These are phyloP conservation scores for Psittacara wagleri DNA, from an alignment of 2,113 vertebrate species.

Conservation along the genomic window DNA sequence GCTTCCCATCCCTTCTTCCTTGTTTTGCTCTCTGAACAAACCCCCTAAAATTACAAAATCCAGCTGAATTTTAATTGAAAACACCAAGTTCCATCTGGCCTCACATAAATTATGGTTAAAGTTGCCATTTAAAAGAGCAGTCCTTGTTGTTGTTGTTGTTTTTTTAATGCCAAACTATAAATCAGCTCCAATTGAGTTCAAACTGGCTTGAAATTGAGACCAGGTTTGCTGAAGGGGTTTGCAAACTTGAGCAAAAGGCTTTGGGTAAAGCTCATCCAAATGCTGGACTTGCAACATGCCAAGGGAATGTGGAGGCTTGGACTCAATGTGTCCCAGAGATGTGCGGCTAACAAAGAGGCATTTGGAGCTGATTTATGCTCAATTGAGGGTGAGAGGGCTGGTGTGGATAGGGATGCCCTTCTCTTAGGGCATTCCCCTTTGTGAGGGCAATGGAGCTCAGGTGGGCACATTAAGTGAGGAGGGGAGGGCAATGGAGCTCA, in stretches of 20 bases:
- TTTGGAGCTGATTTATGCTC: not conserved
- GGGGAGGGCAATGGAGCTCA: not conserved
- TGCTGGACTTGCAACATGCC: not conserved
- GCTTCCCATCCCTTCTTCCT: not conserved
- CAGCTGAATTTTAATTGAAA: constrained; percentile 39
- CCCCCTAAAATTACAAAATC: constrained; percentile 17
- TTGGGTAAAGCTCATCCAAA: not conserved
- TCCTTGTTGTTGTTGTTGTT: not conserved
- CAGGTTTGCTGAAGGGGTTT: not conserved
- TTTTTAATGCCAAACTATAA: constrained; percentile 4
- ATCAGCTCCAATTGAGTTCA: constrained; percentile 11
- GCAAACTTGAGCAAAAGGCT: not conserved
- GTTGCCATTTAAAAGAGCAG: constrained; percentile 4
- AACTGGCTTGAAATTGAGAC: constrained; percentile 5
- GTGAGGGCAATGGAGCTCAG: not conserved
- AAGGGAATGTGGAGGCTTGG: accelerated
- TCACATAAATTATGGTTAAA: not conserved
- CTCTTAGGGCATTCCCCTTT: not conserved
- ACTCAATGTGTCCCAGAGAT: accelerated
- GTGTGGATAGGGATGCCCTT: not conserved
- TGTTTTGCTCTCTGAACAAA: not conserved
- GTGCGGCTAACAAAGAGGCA: not conserved
- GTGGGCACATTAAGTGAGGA: accelerated
- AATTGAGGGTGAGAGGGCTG: accelerated
- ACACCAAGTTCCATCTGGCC: constrained; percentile 10